Evolutionary conservation across 2,888 invertebrate species (phyloP).

Genomic region (Ormyrus pomaceus): DNA sequence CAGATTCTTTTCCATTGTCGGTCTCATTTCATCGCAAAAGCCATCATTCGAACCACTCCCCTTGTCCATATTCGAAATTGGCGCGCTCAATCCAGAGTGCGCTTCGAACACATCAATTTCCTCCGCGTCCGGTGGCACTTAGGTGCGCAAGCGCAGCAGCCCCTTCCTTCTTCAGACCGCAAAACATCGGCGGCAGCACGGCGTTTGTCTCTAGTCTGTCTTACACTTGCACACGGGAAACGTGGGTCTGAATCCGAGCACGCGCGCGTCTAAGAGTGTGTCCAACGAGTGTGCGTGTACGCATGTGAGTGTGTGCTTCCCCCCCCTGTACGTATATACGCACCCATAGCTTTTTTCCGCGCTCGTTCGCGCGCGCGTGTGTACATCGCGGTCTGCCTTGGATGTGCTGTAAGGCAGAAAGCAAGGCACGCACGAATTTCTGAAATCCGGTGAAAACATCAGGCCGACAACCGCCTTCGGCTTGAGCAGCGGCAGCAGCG

Average conservation of each 20-base stretch:
- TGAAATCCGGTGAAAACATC: background rate
- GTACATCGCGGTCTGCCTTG: background rate
- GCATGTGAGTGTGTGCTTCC: background rate
- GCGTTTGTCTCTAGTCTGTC: constrained; percentile 20
- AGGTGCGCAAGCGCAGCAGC: background rate
- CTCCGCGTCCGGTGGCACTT: no score
- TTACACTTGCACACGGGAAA: constrained; percentile 28
- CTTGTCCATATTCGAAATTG: constrained; percentile 37
- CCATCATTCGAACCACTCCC: constrained; percentile 6
- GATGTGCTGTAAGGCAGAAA: background rate
- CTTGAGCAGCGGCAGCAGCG: background rate
- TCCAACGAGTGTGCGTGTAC: background rate
- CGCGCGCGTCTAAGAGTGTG: constrained; percentile 29
- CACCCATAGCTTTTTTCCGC: background rate
- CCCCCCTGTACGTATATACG: background rate
- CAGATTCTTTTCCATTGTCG: no score
- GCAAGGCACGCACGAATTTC: background rate
- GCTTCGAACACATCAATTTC: no score
- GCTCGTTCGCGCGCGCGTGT: background rate
- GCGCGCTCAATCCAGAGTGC: constrained; percentile 7
- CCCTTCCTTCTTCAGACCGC: background rate
- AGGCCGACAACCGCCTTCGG: background rate
- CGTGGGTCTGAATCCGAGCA: background rate
- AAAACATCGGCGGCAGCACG: no score
- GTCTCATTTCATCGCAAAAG: no score